Evolutionary conservation across 2,113 vertebrate genomes (phyloP).

Genomic region (Erythrocercus mccallii): DNA sequence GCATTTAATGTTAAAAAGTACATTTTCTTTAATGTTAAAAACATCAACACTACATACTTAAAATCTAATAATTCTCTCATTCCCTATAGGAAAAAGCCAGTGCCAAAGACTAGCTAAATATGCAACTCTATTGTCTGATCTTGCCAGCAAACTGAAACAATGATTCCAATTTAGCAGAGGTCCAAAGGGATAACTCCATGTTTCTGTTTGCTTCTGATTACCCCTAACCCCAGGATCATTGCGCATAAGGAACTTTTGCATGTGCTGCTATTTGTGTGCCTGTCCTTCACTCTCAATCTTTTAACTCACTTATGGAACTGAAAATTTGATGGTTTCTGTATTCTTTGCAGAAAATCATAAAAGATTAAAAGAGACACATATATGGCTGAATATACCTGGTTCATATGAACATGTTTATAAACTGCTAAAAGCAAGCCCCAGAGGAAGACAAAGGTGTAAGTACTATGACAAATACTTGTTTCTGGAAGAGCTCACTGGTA

Average conservation of each 20-base stretch:
- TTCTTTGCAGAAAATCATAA: neutral
- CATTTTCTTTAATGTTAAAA: conserved; percentile 20
- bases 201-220: neutral
- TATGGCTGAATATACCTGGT: neutral
- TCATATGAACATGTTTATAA: neutral
- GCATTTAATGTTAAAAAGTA: neutral
- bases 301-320: neutral
- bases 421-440: neutral
- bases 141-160: conserved; percentile 37
- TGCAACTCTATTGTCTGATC: neutral
- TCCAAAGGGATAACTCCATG: neutral
- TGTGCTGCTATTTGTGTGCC: neutral
- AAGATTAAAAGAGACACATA: conserved; percentile 11
- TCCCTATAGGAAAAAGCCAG: neutral
- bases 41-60: neutral
- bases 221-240: neutral
- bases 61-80: neutral
- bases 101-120: conserved; percentile 38
- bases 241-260: neutral
- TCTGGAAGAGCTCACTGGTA: neutral
- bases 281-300: neutral
- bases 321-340: neutral
- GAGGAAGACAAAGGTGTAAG: neutral
- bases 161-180: conserved; percentile 7
- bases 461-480: neutral